Evolutionary conservation across 2,888 invertebrate species (phyloP), one percentile per base, ranked within the genome.

Genomic region (Himalopsyche anomala): DNA sequence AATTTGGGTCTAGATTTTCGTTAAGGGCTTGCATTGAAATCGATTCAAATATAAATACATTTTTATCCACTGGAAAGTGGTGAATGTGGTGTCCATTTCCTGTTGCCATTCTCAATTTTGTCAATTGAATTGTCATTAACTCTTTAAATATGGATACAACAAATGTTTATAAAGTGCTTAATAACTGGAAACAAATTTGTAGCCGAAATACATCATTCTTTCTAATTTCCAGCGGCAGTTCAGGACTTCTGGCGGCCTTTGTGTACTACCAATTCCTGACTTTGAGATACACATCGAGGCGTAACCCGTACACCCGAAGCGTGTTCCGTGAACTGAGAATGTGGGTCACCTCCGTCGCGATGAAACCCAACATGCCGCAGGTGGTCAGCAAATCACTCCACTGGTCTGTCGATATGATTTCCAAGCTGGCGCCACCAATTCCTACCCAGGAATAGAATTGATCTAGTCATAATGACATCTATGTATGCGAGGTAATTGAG

Each of bases 241-340:
- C 97, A 90, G 97, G 97, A 45, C 93, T 99, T 86, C 93, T 99
- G 90, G 97, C 98, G 17, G 99, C 99, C 80, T 97, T 99, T 92
- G 95, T 99, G 90, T 99, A 99, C 94, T 99, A 99, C 92, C 97
- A 99, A 91, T 99, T 99, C 93, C 93, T 99, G 90, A 95, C 96
- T 87, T 95, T 98, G 91, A 96, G 99, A 88, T 98, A 99, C 93
- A 94, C 96, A 87, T 99, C 99, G 8, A 95, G 98, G 86, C 96
- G 99, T 90, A 99, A 99, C 94, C 99, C 99, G 0, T 98, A 98
- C 93, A 98, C 98, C 84, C 96, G 98, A 91, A 98, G 96, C 91
- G 96, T 98, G 92, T 99, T 99, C 94, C 94, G 95, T 89, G 99
- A 99, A 91, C 93, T 99, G 90, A 95, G 98, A 89, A 93, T 95